These are phyloP conservation scores for Conomelus anceps DNA, from an alignment of 2,888 invertebrate genomes.

Conservation along the genomic window DNA sequence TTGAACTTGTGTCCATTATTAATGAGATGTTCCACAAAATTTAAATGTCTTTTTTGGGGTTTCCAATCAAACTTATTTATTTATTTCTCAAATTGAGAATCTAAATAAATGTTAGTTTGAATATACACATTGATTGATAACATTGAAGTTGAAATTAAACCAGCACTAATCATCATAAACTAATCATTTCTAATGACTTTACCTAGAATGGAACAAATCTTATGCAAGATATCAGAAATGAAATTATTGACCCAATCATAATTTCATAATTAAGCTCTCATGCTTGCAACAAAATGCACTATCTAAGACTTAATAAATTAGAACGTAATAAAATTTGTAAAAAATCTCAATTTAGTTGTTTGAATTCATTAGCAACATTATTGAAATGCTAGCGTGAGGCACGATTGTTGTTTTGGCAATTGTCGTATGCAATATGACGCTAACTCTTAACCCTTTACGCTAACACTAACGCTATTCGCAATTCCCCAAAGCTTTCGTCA, in stretches of 20 bases:
- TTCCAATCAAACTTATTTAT: no score
- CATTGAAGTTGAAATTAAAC: no score
- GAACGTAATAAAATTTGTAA: not conserved
- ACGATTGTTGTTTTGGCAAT: not conserved
- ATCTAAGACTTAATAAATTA: not conserved
- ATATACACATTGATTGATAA: no score
- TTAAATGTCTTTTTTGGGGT: no score
- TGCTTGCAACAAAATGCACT: not conserved
- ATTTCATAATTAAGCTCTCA: not conserved
- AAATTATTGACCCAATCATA: not conserved
- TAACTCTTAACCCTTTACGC: not conserved
- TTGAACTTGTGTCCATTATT: no score
- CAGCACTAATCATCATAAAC: no score
- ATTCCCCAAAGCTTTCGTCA: not conserved
- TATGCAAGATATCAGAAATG: not conserved
- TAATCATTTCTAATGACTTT: no score
- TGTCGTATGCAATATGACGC: not conserved
- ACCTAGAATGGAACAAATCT: no score
- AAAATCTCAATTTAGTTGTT: not conserved
- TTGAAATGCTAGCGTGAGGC: not conserved
- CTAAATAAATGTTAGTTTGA: no score
- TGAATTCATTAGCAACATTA: not conserved
- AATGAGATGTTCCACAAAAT: no score
- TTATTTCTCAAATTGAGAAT: no score
- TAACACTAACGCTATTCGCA: not conserved